These are phyloP conservation scores for Morus bassanus DNA, from an alignment of 2,797 vertebrate genomes.

Conservation along the genomic window DNA sequence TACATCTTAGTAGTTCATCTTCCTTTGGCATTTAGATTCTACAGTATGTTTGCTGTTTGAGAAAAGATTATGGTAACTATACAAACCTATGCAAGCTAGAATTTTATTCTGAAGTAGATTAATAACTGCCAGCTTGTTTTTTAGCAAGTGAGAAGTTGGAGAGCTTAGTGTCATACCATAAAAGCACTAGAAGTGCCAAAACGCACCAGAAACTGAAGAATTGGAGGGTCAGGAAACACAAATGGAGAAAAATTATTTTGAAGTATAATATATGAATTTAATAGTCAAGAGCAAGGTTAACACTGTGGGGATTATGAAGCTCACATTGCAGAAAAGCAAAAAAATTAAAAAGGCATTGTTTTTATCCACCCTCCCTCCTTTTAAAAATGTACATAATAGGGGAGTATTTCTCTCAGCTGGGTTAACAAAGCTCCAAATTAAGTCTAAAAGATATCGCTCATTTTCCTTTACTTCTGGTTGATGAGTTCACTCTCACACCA, in stretches of 20 bases:
- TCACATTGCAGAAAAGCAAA: background rate
- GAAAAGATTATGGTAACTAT: background rate
- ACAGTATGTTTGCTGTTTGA: background rate
- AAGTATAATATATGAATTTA: background rate
- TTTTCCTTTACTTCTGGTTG: background rate
- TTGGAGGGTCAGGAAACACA: background rate
- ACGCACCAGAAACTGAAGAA: background rate
- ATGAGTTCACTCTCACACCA: background rate
- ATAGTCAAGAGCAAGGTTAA: background rate
- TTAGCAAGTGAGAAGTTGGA: background rate
- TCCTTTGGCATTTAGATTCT: background rate
- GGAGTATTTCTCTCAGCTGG: background rate
- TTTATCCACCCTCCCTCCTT: accelerated
- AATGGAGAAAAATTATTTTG: background rate
- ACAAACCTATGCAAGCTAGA: background rate
- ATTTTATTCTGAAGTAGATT: background rate
- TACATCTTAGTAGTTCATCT: background rate
- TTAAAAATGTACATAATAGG: background rate
- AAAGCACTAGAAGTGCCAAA: background rate
- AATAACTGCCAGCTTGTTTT: background rate
- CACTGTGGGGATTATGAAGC: background rate
- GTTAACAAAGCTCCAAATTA: background rate
- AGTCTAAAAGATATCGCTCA: background rate
- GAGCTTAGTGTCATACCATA: background rate
- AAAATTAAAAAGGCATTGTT: background rate